These are phyloP conservation scores for Orchesella cincta DNA, from an alignment of 1,140 invertebrate species.

Conservation along the genomic window DNA sequence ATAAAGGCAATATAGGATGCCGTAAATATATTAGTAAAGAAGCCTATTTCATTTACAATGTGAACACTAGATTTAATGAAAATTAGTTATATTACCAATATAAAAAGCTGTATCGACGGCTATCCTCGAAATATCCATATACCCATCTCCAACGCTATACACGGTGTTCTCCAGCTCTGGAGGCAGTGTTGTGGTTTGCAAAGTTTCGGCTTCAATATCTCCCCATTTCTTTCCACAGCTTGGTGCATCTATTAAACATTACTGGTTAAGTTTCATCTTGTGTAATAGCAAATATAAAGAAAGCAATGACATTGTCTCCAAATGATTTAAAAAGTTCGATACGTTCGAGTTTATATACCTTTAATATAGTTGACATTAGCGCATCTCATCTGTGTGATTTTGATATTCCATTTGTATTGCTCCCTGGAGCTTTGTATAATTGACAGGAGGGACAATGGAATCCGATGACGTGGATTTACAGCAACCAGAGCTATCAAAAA, in stretches of 20 bases:
- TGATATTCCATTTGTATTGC: constrained; percentile 55
- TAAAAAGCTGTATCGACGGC: constrained; percentile 48
- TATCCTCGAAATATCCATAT: not conserved
- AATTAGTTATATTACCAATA: constrained; percentile 44
- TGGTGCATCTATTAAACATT: constrained; percentile 1
- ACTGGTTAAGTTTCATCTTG: too few species aligned
- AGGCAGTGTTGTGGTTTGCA: not conserved
- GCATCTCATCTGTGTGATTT: constrained; percentile 55
- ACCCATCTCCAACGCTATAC: not conserved
- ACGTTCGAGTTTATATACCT: not conserved
- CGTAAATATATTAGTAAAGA: not conserved
- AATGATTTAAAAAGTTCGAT: not conserved
- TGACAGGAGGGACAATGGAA: constrained; percentile 55
- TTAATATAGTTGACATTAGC: constrained; percentile 43
- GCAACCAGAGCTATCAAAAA: constrained; percentile 54
- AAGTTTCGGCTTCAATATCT: not conserved
- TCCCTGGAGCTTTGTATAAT: constrained; percentile 54
- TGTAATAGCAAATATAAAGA: not conserved
- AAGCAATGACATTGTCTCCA: not conserved
- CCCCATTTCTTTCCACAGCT: constrained; percentile 2
- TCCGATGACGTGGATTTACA: constrained; percentile 53
- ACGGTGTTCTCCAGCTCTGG: constrained; percentile 13
- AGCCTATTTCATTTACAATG: not conserved
- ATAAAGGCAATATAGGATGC: not conserved
- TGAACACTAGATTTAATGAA: too few species aligned